Evolutionary conservation across 1,140 invertebrate species (phyloP), one percentile per base, ranked within the genome.

Genomic region (Drosophila biarmipes): DNA sequence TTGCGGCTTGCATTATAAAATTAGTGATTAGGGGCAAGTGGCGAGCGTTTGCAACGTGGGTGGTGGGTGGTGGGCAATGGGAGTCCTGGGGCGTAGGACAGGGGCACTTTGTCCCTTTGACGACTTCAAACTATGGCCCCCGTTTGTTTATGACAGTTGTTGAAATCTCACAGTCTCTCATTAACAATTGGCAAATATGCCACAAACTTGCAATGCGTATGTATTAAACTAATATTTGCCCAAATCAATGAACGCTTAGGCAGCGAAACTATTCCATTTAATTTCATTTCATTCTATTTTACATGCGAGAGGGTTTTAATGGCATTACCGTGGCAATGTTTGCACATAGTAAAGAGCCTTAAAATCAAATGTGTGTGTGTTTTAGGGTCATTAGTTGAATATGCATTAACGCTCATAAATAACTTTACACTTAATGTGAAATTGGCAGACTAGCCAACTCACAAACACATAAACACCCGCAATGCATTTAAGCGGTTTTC

Each of bases 1-100:
- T 68, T 80, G 77, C 67, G 80, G 73, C 51, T 38, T 40, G 63
- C 73, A 80, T 80, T 85, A 85, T 77, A 86, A 86, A 85, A 77
- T 85, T 77, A 80, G 67, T 80, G 76, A 61, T 54, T 17, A 67
- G 58, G 62, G 45, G 49, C 37, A 62, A 48, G 2, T 24, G 27
- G 46, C 12, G 11, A n/a, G 46, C 12, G n/a, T 10, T 43, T 8
- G 29, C 29, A 31, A 31, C 8, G 29, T 10, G 31, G 15, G 12
- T 21, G 17, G 35, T 15, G 14, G 17, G 17, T 8, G 27, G 24
- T 27, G 34, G 24, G 34, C 12, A 45, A 6, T 14, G 14, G 11
- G 11, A 15, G 6, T 27, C 11, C 0, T 24, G 6, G 12, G 24
- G 17, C 2, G 27, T 8, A 17, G 43, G 48, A 19, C 11, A 31